Base-by-base conservation (phyloP, 2,113 vertebrate species). In the Varanus salvator region DNA sequence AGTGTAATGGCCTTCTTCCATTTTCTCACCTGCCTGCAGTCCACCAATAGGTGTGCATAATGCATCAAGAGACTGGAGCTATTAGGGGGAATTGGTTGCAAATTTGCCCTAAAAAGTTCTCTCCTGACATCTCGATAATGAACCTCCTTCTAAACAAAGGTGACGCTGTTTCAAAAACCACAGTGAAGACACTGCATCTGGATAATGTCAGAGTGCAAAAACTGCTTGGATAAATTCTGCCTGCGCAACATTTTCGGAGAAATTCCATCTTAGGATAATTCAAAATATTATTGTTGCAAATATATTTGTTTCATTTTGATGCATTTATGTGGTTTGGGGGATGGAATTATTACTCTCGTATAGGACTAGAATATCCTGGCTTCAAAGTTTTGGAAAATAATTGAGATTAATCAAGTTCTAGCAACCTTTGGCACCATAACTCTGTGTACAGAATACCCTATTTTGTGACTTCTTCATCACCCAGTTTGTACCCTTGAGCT, bases 161-260 rank as follows among this genome's bases (percentile, higher is more conserved):
- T 91, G 88, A 90, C 84, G 72, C 64, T 29, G 77, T 74, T 0
- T 6, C 66, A 52, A 34, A 77, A 60, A 1, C 48, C 23, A 80
- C 7, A 21, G 83, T 48, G 4, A 69, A 54, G n/a, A 12, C 27
- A 17, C 27, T 44, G 0, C 12, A 0, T 27, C 87, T 81, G 88
- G 27, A 1, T 0, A 68, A 44, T 66, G 44, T 31, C 72, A 44
- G 69, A 66, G 57, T 3, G 3, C 0, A 0, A 9, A 50, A 88
- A 50, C 68, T 75, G 5, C 23, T 44, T 76, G 71, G 52, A n/a
- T 52, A 44, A 64, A 60, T 50, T 44, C 31, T 75, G 27, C n/a
- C 1, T 9, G n/a, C n/a, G 25, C 34, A 66, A 19, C 25, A 1
- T 50, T 27, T 82, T 23, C 3, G 15, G 52, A 83, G 8, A 50